phyloP scores from a whole-genome alignment of 1,140 invertebrate species.

The Hypothenemus hampei region DNA sequence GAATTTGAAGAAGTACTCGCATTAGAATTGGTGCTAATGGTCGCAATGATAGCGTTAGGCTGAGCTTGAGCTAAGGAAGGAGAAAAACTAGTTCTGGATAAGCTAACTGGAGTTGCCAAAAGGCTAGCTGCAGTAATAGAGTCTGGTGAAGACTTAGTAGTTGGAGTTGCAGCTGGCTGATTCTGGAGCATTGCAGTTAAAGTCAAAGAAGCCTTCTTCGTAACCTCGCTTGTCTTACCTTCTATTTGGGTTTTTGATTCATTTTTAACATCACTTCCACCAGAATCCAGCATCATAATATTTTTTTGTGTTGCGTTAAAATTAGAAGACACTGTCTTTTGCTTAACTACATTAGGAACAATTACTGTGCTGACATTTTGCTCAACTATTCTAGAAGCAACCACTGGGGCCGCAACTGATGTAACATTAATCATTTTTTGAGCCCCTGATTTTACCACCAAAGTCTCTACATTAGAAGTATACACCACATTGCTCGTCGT shows the following conservation, averaged over 20 bases:
- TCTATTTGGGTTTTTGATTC: too few relatives aligned
- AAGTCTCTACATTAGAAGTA: constrained; percentile 36
- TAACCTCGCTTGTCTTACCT: too few relatives aligned
- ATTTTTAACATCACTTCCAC: too few relatives aligned
- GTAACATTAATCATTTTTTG: constrained; percentile 32
- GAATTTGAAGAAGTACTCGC: constrained; percentile 8
- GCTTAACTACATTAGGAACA: constrained; percentile 37
- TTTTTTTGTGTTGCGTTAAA: too few relatives aligned
- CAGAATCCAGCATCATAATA: too few relatives aligned
- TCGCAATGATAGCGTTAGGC: constrained; percentile 45
- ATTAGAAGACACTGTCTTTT: constrained; percentile 26
- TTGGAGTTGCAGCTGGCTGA: constrained; percentile 42
- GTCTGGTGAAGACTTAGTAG: constrained; percentile 39
- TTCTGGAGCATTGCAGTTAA: constrained; percentile 45
- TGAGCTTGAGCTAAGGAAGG: constrained; percentile 45
- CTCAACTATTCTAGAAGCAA: constrained; percentile 34
- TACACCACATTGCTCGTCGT: constrained; percentile 40
- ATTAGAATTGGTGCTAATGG: constrained; percentile 5
- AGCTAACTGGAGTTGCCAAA: constrained; percentile 38
- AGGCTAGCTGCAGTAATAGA: constrained; percentile 44
- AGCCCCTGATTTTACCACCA: constrained; percentile 29
- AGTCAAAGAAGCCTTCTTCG: constrained; percentile 39
- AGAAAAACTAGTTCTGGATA: constrained; percentile 35
- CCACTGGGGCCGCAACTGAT: constrained; percentile 17
- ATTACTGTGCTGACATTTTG: constrained; percentile 35